A percentile compares a stretch with the other conserved stretches of the same genome.
phyloP scores from a whole-genome alignment of 2,888 invertebrate genomes.

The Marasmarcha lunaedactyla region DNA sequence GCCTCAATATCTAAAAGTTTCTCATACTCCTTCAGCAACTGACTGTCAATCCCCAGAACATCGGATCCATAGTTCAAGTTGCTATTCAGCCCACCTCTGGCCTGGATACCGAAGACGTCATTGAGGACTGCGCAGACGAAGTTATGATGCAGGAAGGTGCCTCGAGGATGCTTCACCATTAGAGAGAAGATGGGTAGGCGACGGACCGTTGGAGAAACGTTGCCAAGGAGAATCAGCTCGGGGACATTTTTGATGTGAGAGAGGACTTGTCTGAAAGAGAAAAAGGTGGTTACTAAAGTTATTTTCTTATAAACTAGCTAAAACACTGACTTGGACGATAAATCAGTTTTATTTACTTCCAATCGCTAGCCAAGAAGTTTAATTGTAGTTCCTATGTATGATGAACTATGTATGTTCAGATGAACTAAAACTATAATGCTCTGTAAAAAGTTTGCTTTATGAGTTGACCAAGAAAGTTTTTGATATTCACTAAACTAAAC shows the following conservation, averaged over 20 bases:
- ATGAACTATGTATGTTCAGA: too few species aligned
- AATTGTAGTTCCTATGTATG: too few species aligned
- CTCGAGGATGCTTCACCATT: constrained; percentile 83
- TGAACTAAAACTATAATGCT: too few species aligned
- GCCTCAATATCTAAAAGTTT: constrained; percentile 61
- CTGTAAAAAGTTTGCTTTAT: too few species aligned
- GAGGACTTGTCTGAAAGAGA: constrained; percentile 77
- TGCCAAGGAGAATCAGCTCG: constrained; percentile 83
- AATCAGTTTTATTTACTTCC: too few species aligned
- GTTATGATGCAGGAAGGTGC: constrained; percentile 90
- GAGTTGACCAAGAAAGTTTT: too few species aligned
- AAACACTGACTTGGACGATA: too few species aligned
- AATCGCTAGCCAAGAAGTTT: too few species aligned
- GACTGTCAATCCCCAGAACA: constrained; percentile 84
- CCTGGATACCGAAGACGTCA: constrained; percentile 93
- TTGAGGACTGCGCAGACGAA: constrained; percentile 88
- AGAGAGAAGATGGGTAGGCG: constrained; percentile 88
- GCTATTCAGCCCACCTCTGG: constrained; percentile 83
- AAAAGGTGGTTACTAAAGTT: too few species aligned
- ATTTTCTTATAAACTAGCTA: too few species aligned
- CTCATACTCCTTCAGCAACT: constrained; percentile 81
- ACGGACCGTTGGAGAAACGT: constrained; percentile 73
- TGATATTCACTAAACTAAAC: too few species aligned
- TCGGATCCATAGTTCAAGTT: constrained; percentile 88
- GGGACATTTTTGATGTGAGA: constrained; percentile 84